These are phyloP conservation scores for Falcaria lacertinaria DNA, from an alignment of 2,888 invertebrate genomes.

Conservation along the genomic window DNA sequence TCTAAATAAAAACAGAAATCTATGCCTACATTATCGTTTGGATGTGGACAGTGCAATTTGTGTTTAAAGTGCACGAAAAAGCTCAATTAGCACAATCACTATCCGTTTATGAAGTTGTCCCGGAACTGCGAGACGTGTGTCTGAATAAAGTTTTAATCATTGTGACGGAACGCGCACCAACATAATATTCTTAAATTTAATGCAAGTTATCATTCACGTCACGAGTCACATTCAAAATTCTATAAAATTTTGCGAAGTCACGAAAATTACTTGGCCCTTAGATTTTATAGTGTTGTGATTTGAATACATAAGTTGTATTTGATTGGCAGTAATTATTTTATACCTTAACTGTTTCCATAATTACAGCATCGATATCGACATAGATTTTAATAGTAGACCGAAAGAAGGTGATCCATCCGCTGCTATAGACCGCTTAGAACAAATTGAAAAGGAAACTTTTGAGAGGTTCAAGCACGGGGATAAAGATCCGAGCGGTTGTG, in stretches of 20 bases:
- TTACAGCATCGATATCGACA: slow-evolving; percentile 62
- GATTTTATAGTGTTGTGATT: no score
- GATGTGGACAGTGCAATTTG: no score
- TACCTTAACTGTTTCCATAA: no score
- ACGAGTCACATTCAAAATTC: no score
- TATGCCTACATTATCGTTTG: no score
- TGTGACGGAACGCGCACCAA: not conserved
- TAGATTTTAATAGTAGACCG: slow-evolving; percentile 52
- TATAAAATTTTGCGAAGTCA: not conserved
- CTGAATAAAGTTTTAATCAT: not conserved
- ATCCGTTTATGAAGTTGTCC: not conserved
- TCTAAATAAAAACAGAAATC: no score
- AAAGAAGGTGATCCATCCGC: slow-evolving; percentile 44
- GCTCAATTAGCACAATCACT: not conserved
- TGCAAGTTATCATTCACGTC: no score
- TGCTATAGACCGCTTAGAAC: slow-evolving; percentile 62
- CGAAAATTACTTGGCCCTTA: no score
- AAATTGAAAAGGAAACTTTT: slow-evolving; percentile 62
- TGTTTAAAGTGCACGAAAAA: no score
- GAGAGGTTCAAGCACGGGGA: slow-evolving; percentile 43
- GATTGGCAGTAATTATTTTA: not conserved
- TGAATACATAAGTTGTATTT: not conserved
- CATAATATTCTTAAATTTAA: no score
- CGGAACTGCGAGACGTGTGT: not conserved
- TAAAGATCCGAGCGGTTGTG: slow-evolving; percentile 3